Evolutionary conservation across 2,113 vertebrate species (phyloP).

Genomic region (Corvus hawaiiensis): DNA sequence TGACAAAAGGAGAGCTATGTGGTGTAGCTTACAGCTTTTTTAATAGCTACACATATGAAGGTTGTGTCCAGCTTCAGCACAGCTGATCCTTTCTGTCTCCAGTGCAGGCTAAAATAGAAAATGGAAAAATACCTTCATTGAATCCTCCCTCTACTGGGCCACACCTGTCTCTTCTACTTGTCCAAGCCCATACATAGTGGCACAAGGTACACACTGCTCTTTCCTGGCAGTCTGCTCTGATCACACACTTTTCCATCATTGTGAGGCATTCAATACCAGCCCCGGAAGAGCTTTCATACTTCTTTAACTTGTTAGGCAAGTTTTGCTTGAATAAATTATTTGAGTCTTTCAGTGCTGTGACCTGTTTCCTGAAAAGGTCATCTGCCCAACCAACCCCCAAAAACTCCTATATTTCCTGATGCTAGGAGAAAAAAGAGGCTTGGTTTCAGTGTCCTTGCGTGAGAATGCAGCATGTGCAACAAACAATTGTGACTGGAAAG

Average conservation of each 20-base stretch:
- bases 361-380: not conserved
- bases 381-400: not conserved
- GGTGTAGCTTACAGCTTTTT: not conserved
- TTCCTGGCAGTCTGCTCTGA: not conserved
- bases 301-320: not conserved
- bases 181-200: not conserved
- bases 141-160: not conserved
- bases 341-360: not conserved
- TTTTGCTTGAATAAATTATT: not conserved
- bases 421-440: not conserved
- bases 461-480: not conserved
- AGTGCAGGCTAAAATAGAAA: not conserved
- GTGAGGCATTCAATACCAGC: not conserved
- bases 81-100: not conserved
- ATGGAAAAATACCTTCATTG: not conserved
- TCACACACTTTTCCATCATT: not conserved
- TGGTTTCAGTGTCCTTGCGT: not conserved
- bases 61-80: not conserved
- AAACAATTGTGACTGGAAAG: not conserved
- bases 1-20: not conserved
- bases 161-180: not conserved
- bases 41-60: not conserved
- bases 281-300: not conserved
- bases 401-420: not conserved
- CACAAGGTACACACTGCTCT: not conserved